These are phyloP conservation scores for Pteropus alecto DNA, from an alignment of 2,113 vertebrate species.

Conservation along the genomic window DNA sequence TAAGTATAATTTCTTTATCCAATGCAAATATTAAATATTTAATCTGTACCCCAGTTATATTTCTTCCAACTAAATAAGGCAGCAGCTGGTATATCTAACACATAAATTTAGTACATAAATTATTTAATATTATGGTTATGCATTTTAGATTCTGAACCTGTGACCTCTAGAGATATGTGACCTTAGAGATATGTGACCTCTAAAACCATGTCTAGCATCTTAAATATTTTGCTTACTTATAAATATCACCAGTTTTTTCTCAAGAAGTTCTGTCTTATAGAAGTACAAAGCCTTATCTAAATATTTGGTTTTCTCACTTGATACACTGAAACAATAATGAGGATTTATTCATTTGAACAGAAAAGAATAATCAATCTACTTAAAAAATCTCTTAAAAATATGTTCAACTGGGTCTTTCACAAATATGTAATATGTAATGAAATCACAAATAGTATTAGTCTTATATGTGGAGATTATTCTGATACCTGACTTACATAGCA, in stretches of 20 bases:
- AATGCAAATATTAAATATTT: neutral
- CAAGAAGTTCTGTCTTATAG: neutral
- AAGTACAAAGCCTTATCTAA: neutral
- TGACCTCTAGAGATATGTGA: neutral
- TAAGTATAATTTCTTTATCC: conserved; percentile 36
- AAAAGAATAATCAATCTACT: conserved; percentile 8
- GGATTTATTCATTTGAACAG: conserved; percentile 5
- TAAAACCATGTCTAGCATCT: neutral
- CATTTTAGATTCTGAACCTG: neutral
- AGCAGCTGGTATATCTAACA: neutral
- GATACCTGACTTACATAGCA: neutral
- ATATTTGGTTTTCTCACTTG: neutral
- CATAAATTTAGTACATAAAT: neutral
- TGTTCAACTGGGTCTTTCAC: neutral
- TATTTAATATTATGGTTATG: neutral
- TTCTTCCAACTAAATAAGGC: neutral
- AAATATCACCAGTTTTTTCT: neutral
- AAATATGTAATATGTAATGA: neutral
- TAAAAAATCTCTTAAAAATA: conserved; percentile 8
- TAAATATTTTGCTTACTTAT: conserved; percentile 11
- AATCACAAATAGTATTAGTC: neutral
- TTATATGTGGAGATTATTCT: neutral
- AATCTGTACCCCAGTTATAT: neutral
- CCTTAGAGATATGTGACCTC: neutral
- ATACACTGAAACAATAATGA: neutral